Conservation (phyloP, 1,140 invertebrate genomes). For the Anadara kagoshimensis region DNA sequence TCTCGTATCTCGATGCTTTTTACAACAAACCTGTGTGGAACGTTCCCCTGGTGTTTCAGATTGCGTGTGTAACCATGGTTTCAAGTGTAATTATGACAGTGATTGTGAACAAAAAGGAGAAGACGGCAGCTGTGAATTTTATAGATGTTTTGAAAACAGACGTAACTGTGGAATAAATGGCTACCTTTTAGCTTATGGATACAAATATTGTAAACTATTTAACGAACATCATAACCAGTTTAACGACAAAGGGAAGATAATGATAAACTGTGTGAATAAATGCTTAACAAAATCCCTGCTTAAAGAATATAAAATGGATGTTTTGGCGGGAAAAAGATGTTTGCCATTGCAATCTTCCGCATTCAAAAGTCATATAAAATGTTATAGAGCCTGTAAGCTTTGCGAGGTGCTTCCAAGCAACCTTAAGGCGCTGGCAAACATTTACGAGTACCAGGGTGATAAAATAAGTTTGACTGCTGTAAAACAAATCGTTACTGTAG, state of each 20-base stretch:
- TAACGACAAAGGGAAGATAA: not conserved
- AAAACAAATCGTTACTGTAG: not conserved
- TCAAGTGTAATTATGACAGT: too few relatives aligned
- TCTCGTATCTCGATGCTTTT: too few relatives aligned
- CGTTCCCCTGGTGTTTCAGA: too few relatives aligned
- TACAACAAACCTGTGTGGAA: too few relatives aligned
- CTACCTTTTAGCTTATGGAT: not conserved
- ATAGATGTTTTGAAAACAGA: slow-evolving; percentile 3
- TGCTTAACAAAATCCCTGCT: slow-evolving; percentile 1
- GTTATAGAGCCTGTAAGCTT: not conserved
- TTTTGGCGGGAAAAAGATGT: not conserved
- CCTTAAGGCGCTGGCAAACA: not conserved
- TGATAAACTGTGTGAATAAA: not conserved
- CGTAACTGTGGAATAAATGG: not conserved
- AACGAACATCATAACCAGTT: not conserved
- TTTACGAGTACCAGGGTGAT: not conserved
- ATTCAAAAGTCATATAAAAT: not conserved
- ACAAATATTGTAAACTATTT: not conserved
- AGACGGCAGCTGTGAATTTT: slow-evolving; percentile 2
- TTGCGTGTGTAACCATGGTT: too few relatives aligned
- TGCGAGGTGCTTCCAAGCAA: not conserved
- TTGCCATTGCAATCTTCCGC: not conserved
- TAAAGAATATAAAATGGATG: not conserved
- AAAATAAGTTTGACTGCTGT: not conserved
- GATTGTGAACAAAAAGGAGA: not conserved